Percentiles rank a stretch among this genome's conserved stretches.
Conservation (phyloP, 2,888 invertebrate genomes). For the Drosophila tripunctata region DNA sequence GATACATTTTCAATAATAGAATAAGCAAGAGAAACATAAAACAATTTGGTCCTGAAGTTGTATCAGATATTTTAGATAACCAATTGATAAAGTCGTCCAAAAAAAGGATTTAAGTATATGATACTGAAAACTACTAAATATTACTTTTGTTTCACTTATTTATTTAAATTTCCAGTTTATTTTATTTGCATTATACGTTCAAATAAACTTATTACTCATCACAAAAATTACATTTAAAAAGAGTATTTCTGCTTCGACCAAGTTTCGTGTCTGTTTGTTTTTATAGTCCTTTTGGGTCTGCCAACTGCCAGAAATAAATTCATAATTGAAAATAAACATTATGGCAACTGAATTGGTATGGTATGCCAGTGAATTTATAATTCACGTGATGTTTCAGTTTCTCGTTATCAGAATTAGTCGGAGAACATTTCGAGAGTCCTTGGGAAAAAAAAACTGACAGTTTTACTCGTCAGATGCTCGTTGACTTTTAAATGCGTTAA, state of each 20-base stretch:
- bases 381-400: conserved; percentile 12
- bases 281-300: conserved; percentile 20
- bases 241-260: conserved; percentile 12
- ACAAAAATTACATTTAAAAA: background rate
- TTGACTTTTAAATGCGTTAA: conserved; percentile 29
- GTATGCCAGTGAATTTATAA: conserved; percentile 17
- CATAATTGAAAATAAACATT: conserved; percentile 74
- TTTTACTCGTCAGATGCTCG: conserved; percentile 17
- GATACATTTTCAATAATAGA: too few relatives aligned
- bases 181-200: background rate
- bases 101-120: too few relatives aligned
- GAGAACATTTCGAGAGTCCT: background rate
- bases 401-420: background rate
- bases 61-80: too few relatives aligned
- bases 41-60: too few relatives aligned
- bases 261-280: background rate
- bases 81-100: too few relatives aligned
- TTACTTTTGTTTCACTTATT: too few relatives aligned
- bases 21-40: too few relatives aligned
- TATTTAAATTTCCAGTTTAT: background rate
- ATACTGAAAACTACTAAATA: too few relatives aligned
- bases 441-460: conserved; percentile 11
- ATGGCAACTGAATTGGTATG: conserved; percentile 42
- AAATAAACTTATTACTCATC: too few relatives aligned
- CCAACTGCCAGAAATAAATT: conserved; percentile 44